Conservation (phyloP, 2,888 invertebrate genomes). For the Mythimna lalbum region DNA sequence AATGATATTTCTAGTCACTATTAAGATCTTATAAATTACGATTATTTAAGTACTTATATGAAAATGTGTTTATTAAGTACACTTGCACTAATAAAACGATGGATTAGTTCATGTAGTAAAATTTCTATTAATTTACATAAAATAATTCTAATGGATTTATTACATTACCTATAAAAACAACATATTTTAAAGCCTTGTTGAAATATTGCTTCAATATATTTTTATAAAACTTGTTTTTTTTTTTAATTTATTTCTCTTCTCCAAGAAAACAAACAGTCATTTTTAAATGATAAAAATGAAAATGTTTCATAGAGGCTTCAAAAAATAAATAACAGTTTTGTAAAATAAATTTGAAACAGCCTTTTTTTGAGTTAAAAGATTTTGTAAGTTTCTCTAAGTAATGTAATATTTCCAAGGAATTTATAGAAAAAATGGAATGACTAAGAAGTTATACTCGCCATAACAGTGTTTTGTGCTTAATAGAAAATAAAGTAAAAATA, state of each 20-base stretch:
- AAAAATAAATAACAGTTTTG: neutral
- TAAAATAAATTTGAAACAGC: neutral
- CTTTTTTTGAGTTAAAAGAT: neutral
- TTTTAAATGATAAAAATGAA: slow-evolving; percentile 63
- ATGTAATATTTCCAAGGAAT: slow-evolving; percentile 62
- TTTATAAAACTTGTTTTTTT: neutral
- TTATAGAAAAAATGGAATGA: slow-evolving; percentile 74
- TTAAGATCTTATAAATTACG: slow-evolving; percentile 81
- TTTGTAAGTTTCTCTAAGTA: neutral
- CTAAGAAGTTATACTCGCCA: slow-evolving; percentile 73
- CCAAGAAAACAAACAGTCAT: slow-evolving; percentile 35
- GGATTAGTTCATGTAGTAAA: slow-evolving; percentile 60
- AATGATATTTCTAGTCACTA: slow-evolving; percentile 81
- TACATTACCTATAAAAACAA: slow-evolving; percentile 29
- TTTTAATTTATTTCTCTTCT: neutral
- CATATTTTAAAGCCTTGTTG: neutral
- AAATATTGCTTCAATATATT: neutral
- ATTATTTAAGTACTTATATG: slow-evolving; percentile 79
- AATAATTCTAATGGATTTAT: slow-evolving; percentile 51
- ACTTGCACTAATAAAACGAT: slow-evolving; percentile 67
- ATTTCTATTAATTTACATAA: slow-evolving; percentile 48
- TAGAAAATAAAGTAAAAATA: slow-evolving; percentile 57
- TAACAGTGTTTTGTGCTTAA: slow-evolving; percentile 70
- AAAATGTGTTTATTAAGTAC: slow-evolving; percentile 76
- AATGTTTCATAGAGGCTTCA: slow-evolving; percentile 24